These are phyloP conservation scores for Ctenoplectra terminalis DNA, from an alignment of 1,140 invertebrate species.

Conservation along the genomic window DNA sequence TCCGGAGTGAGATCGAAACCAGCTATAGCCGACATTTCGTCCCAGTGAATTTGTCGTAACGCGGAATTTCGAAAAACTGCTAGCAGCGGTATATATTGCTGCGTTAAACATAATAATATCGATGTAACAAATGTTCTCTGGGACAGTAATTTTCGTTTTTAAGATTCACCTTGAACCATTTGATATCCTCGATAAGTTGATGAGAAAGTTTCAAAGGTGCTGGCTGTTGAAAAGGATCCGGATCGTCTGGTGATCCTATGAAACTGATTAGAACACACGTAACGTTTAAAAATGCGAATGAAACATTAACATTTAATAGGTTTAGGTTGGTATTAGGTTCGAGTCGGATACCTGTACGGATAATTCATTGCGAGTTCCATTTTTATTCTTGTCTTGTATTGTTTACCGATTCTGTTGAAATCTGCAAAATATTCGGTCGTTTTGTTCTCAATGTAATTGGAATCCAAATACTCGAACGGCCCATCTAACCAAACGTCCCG, in stretches of 20 bases:
- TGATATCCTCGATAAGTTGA: slow-evolving; percentile 83
- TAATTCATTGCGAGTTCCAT: slow-evolving; percentile 85
- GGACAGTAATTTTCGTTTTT: neutral
- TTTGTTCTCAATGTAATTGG: slow-evolving; percentile 82
- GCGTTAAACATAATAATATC: slow-evolving; percentile 23
- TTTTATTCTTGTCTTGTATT: slow-evolving; percentile 85
- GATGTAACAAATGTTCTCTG: too few relatives aligned
- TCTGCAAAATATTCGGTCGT: slow-evolving; percentile 80
- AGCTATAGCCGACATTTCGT: slow-evolving; percentile 87
- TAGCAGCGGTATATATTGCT: slow-evolving; percentile 89
- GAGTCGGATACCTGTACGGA: slow-evolving; percentile 81
- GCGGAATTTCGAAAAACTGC: slow-evolving; percentile 88
- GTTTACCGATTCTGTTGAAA: slow-evolving; percentile 84
- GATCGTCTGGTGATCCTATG: slow-evolving; percentile 83
- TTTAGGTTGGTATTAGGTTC: slow-evolving; percentile 61
- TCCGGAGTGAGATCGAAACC: slow-evolving; percentile 87
- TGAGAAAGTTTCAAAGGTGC: slow-evolving; percentile 85
- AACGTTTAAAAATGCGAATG: too few relatives aligned
- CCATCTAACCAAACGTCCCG: slow-evolving; percentile 88
- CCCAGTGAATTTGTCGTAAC: slow-evolving; percentile 87
- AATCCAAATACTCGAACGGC: slow-evolving; percentile 86
- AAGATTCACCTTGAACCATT: slow-evolving; percentile 85
- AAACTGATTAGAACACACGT: slow-evolving; percentile 70
- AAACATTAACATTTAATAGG: too few relatives aligned
- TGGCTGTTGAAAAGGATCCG: slow-evolving; percentile 84